Evolutionary conservation across 2,113 vertebrate species (phyloP).

Genomic region (Colaptes auratus): DNA sequence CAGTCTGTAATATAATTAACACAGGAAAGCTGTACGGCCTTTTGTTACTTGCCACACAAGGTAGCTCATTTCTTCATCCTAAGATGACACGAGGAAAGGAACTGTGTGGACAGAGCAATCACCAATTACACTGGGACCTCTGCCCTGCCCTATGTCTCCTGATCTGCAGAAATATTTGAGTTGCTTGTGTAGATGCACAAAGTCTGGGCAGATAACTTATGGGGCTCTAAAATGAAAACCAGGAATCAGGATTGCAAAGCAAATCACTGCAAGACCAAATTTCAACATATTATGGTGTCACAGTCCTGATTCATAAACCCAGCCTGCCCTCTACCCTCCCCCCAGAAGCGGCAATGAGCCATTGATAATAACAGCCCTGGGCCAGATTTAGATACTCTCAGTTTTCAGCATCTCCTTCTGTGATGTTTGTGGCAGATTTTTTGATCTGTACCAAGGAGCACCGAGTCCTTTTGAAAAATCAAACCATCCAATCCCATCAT

Average conservation of each 20-base stretch:
- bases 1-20: constrained; percentile 5
- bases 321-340: background rate
- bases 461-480: background rate
- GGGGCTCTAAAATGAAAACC: background rate
- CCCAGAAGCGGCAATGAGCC: background rate
- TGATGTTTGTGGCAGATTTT: background rate
- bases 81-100: background rate
- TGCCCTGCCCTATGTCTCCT: background rate
- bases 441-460: background rate
- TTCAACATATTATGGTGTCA: accelerated
- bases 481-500: background rate
- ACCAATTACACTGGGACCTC: background rate
- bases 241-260: background rate
- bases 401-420: background rate
- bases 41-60: background rate
- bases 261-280: background rate
- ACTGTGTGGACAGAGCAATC: accelerated
- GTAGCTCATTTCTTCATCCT: background rate
- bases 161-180: background rate
- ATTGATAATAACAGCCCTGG: background rate
- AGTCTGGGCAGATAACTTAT: background rate
- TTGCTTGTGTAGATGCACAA: background rate
- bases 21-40: background rate
- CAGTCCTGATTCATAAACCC: background rate
- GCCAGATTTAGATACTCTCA: background rate